Evolutionary conservation across 2,888 invertebrate species (phyloP), one percentile per base, ranked within the genome.

Genomic region (Agrochola macilenta): DNA sequence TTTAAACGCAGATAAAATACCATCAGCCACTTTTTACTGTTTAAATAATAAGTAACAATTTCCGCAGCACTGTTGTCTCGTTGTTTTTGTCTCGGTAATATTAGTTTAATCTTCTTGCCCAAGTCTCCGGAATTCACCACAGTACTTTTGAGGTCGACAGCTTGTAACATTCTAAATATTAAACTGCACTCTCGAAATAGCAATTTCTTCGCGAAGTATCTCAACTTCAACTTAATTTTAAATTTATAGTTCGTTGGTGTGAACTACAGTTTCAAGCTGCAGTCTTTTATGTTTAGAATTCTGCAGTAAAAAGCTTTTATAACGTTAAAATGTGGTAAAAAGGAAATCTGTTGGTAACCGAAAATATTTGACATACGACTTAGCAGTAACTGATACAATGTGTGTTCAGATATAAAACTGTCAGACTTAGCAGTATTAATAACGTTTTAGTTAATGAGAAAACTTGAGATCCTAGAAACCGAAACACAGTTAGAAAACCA

Each of bases 131-230:
- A 70, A 79, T 77, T 20, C 46, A 74, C 73, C 73, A 70, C 78
- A 76, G 74, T 79, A 80, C 87, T 85, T 86, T 83, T 85, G 84
- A 71, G 82, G 83, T 82, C 86, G 89, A 85, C 87, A 88, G 83
- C 81, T 84, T 86, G 87, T 86, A 79, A 83, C 83, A 81, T 87
- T 81, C 85, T 88, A 87, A 91, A 90, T 90, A 90, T 89, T 89
- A 88, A 89, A 89, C 85, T 83, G 79, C 86, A 84, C 84, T 85
- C 82, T 78, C 77, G 78, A 87, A 87, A 87, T 86, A 81, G 87
- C 87, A 82, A 84, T 88, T 87, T 85, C 85, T 82, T 69, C 72
- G 79, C 79, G 68, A 87, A 87, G 83, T 83, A 82, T 85, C 80
- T 74, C 85, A 86, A 83, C 89, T 88, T 77, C 78, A 87, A 88